Base-by-base conservation (phyloP, 2,797 vertebrate genomes). In the Peromyscus attwateri region DNA sequence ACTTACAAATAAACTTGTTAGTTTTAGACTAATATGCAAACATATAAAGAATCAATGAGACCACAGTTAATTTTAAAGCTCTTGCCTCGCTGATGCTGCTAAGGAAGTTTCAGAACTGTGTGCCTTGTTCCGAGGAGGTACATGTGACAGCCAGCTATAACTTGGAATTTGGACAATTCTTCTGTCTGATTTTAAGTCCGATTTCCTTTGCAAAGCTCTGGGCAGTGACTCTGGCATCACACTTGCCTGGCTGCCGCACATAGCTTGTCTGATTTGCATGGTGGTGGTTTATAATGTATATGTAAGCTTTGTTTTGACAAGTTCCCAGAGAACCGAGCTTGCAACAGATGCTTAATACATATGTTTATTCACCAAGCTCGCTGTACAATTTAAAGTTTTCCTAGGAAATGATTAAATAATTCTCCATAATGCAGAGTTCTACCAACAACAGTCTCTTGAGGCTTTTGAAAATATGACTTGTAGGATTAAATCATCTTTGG, bases 231-330 rank as follows among this genome's bases (percentile, higher is more conserved):
- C 31, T 40, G 9, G 3, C 8, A 43, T 25, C 68, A 25, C 19
- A 73, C 37, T 79, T 64, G 8, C 1, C 23, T 60, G 16, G 6
- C 11, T 3, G 7, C 43, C 3, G 10, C 49, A 8, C 1, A 14
- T 43, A 70, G 49, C 37, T 25, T 87, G 29, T 73, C 66, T 62
- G 21, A 23, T 49, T 46, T 81, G 71, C 46, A 68, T 23, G 68
- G 87, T 34, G 52, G 23, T 73, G 11, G 16, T 80, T 89, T 89
- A 79, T 49, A 81, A 90, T 6, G 60, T 80, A 66, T 12, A 31
- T 84, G 13, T 31, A 97, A 31, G 55, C 91, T 89, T 85, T 91
- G 49, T 95, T 97, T 83, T 93, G 62, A 14, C 79, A 75, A 64
- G 6, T 94, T 90, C 77, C 75, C 31, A 46, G 43, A 83, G 43